These are phyloP conservation scores for Coelinius sp. DNA, from an alignment of 2,888 invertebrate species.

Conservation along the genomic window DNA sequence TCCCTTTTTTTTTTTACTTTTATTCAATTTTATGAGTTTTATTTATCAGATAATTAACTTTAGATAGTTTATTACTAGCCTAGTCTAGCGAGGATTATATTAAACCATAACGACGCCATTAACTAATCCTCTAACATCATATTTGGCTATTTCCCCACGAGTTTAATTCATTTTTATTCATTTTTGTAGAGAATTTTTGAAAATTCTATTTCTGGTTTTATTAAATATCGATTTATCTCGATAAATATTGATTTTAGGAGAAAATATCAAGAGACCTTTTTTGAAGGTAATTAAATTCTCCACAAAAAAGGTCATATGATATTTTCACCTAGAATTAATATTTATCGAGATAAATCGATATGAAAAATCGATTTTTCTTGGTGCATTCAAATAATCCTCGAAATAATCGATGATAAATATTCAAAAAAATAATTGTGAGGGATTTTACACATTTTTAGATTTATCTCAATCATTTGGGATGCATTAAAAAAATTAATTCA, in stretches of 20 bases:
- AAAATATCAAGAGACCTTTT: no score
- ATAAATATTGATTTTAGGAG: no score
- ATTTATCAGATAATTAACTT: slow-evolving; percentile 28
- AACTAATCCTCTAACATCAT: slow-evolving; percentile 59
- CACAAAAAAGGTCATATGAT: no score
- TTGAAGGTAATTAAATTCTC: no score
- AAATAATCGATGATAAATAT: neutral
- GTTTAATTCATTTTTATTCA: slow-evolving; percentile 41
- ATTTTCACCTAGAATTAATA: no score
- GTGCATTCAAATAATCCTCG: no score
- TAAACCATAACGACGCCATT: slow-evolving; percentile 59
- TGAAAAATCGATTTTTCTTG: no score
- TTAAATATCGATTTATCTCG: no score
- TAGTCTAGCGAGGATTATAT: slow-evolving; percentile 58
- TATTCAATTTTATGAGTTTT: slow-evolving; percentile 23
- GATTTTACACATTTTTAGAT: neutral
- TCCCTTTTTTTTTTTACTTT: slow-evolving; percentile 21
- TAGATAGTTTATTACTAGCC: slow-evolving; percentile 44
- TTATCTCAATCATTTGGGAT: neutral
- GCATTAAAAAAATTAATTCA: neutral
- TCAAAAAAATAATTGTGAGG: neutral
- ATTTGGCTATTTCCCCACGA: slow-evolving; percentile 65
- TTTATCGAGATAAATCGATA: no score
- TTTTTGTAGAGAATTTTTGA: neutral
- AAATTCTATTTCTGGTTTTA: no score